Evolutionary conservation across 1,140 invertebrate genomes (phyloP), one percentile per base, ranked within the genome.

Genomic region (Cydia strobilella): DNA sequence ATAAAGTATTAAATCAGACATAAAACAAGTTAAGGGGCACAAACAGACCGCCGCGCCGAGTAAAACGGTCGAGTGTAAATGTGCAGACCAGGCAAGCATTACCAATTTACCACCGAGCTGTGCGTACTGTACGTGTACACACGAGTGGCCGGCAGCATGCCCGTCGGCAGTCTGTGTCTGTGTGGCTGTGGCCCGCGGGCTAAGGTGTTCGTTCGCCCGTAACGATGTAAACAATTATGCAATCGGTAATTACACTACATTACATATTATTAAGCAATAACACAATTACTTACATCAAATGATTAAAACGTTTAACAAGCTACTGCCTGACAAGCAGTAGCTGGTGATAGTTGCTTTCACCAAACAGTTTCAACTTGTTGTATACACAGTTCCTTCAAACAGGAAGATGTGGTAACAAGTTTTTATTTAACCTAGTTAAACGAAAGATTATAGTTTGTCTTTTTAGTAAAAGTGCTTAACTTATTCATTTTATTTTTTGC

Each of bases 391-490:
- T 69, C 65, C 65, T 65, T 65, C 25, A 35, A 31, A 27, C n/a
- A 66, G 65, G 65, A 69, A 10, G 27, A 42, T 69, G 65, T 35
- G 65, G 65, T 39, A 39, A 69, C 65, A 69, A 69, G 65, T 31
- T 69, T 10, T 18, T 69, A 4, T n/a, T 69, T 69, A 69, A 69
- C 65, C 65, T 69, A 69, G 39, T 69, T 42, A 69, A 69, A 69
- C n/a, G 27, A 59, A 59, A 69, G 25, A 69, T 23, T 23, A 20
- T 69, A 69, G 35, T 35, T 35, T 69, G 65, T 69, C 65, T 69
- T 69, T 69, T 69, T 69, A 69, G 65, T 69, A 18, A 69, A 59
- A 69, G 65, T 69, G 65, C 65, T 39, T 69, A 69, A 69, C 27
- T 18, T 69, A 69, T 39, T 35, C 12, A 39, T n/a, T 59, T 10